Evolutionary conservation across 1,140 invertebrate genomes (phyloP), one percentile per base, ranked within the genome.

Genomic region (Sycobia sp.): DNA sequence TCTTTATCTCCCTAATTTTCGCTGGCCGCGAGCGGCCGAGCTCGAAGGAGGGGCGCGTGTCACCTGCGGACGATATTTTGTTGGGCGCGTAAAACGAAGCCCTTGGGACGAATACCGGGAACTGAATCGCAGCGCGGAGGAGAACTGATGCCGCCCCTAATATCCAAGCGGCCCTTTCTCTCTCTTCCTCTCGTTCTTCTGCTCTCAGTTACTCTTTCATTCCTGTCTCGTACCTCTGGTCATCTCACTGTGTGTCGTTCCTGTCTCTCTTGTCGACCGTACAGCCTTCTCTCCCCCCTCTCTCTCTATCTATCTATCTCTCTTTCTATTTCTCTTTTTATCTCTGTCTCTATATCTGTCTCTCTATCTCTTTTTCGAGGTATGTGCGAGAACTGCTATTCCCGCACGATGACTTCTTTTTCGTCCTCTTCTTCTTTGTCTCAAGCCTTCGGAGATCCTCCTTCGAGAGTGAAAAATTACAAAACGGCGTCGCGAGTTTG

Each of bases 381-480:
- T 38, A 53, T 55, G 23, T 55, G 36, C 51, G 49, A 36, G 49
- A 36, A 20, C 49, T 11, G 18, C 49, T 36, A n/a, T 11, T 7
- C 29, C 29, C 38, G n/a, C 22, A 14, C 39, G 41, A 62, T 51
- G 27, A 38, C 50, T 54, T 54, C 50, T 44, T 61, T 46, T 50
- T 62, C 39, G 14, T 55, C 51, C 16, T 61, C n/a, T 32, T 16
- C 41, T 50, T 46, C 61, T 62, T 56, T 62, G 51, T 62, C 41
- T 62, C 56, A 49, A 25, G 23, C 57, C 43, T 43, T 32, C 44
- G 29, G 27, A 13, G 36, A 49, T 50, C 53, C 36, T 55, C 54
- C 41, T 36, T 44, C 34, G 16, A 53, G 60, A 49, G 22, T 57
- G 61, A 63, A 63, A 62, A 62, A 62, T 62, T 62, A 56, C 59